phyloP scores from a whole-genome alignment of 2,797 vertebrate genomes.

The Smutsia temminckii region DNA sequence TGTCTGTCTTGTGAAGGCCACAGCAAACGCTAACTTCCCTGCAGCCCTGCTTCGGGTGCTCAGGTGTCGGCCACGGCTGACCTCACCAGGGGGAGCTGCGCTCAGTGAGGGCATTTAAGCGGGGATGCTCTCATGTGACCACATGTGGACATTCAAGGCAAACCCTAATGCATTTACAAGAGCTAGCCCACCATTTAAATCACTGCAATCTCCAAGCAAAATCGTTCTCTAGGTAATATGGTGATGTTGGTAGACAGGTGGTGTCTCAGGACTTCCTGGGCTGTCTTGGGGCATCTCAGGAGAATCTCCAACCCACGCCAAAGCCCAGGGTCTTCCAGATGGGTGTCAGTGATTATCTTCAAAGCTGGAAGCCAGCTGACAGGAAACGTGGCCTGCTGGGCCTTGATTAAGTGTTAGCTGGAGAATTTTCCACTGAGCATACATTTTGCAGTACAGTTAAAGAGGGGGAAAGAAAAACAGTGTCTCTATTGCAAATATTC shows the following conservation, averaged over 20 bases:
- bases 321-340: too few relatives aligned
- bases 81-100: background rate
- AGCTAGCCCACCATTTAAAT: background rate
- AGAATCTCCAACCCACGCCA: background rate
- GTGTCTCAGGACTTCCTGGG: too few relatives aligned
- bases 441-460: background rate
- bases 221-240: fast-evolving
- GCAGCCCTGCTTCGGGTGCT: fast-evolving
- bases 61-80: background rate
- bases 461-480: background rate
- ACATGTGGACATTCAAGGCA: background rate
- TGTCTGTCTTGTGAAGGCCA: background rate
- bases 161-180: background rate
- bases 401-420: conserved; percentile 37
- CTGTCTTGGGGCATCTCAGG: background rate
- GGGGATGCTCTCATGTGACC: background rate
- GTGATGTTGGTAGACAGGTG: background rate
- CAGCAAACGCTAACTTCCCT: background rate
- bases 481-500: background rate
- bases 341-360: background rate
- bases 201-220: background rate
- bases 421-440: conserved; percentile 25
- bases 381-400: background rate
- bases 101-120: too few relatives aligned
- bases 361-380: background rate